phyloP scores from a whole-genome alignment of 2,888 invertebrate genomes.

The Trimorus sp. region DNA sequence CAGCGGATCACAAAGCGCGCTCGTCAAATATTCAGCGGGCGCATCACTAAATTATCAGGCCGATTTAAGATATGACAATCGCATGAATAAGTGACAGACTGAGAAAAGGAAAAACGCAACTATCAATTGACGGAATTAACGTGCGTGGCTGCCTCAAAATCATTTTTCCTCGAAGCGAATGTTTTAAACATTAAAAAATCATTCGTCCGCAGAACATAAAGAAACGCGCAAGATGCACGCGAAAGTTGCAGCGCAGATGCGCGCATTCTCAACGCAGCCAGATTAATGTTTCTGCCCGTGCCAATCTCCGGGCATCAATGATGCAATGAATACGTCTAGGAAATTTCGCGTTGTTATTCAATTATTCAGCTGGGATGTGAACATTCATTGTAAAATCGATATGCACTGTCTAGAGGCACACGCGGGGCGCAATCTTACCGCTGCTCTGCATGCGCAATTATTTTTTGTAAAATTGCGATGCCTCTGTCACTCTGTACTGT shows the following conservation, averaged over 20 bases:
- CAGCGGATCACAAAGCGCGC: constrained; percentile 20
- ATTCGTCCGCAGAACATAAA: constrained; percentile 19
- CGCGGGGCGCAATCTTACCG: too few relatives aligned
- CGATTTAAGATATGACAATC: constrained; percentile 37
- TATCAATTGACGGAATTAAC: constrained; percentile 47
- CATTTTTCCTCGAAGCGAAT: constrained; percentile 32
- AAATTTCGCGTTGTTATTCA: constrained; percentile 44
- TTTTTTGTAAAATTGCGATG: too few relatives aligned
- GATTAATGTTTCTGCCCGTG: constrained; percentile 49
- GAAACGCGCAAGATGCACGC: constrained; percentile 36
- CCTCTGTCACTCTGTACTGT: too few relatives aligned
- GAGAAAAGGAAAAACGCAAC: constrained; percentile 19
- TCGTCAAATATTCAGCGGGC: constrained; percentile 37
- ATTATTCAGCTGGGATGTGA: constrained; percentile 51
- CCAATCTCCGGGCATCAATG: constrained; percentile 36
- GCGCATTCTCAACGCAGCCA: constrained; percentile 43
- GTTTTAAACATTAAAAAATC: constrained; percentile 56
- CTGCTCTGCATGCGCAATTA: too few relatives aligned
- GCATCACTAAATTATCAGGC: constrained; percentile 30
- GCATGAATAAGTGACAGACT: constrained; percentile 30
- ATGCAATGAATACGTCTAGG: constrained; percentile 40
- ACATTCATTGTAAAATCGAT: constrained; percentile 40
- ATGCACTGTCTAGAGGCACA: background rate
- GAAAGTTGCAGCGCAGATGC: constrained; percentile 54
- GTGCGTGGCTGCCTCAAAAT: constrained; percentile 43